Base-by-base conservation (phyloP, 2,113 vertebrate genomes). In the Brachyistius frenatus region DNA sequence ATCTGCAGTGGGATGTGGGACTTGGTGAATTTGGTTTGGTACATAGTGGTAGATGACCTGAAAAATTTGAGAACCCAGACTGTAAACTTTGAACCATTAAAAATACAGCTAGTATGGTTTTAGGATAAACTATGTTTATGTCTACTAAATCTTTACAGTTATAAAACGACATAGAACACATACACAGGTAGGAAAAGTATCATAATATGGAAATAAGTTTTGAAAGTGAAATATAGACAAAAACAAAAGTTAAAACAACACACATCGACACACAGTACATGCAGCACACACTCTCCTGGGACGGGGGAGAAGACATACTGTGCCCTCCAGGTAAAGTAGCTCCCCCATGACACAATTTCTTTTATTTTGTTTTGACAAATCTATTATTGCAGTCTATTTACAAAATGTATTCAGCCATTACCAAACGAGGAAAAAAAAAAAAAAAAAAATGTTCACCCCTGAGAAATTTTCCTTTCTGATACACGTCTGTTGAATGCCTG, bases 391-490 rank as follows among this genome's bases (percentile, higher is more conserved):
- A 64, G 67, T 71, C 61, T 41, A 81, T 76, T 60, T 62, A 81
- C 62, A 78, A 76, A 88, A 83, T 73, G n/a, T 63, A 84, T 79
- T 84, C 31, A 75, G 63, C 54, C 78, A 77, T 76, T 80, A 82
- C 49, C 30, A 81, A 86, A 83, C 39, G 9, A 78, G 57, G 80
- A 66, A 36, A 15, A 76, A 80, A 71, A 58, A 49, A n/a, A 44
- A 6, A 50, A 56, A 33, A 81, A 80, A 76, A 65, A 69, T 78
- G 61, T 83, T 52, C 37, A 63, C 57, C 37, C 68, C 70, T 52
- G 66, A 82, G 74, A 85, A 76, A 84, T 73, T 39, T 81, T 47
- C 47, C 35, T 58, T 76, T 61, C 55, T 10, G n/a, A 65, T 33
- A 54, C 61, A 66, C 4, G n/a, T 79, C 33, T 78, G 62, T 31